These are phyloP conservation scores for Drosophila tropicalis DNA, from an alignment of 1,140 invertebrate species.

Conservation along the genomic window DNA sequence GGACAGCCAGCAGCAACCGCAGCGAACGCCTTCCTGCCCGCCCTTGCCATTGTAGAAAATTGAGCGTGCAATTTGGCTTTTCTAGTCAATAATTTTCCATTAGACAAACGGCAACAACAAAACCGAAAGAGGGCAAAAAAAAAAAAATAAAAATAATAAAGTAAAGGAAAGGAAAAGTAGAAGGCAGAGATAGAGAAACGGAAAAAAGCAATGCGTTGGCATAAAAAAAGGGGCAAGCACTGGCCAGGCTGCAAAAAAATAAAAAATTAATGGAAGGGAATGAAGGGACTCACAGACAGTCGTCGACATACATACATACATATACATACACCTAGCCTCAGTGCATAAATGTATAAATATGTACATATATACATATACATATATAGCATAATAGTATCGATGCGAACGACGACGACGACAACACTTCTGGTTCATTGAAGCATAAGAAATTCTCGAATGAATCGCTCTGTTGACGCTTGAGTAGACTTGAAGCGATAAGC, in stretches of 20 bases:
- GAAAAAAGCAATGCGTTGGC: constrained; percentile 57
- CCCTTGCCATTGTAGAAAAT: constrained; percentile 47
- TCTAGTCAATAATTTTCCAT: constrained; percentile 78
- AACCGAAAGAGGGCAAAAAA: constrained; percentile 29
- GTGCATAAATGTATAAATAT: not conserved
- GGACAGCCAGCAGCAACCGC: constrained; percentile 43
- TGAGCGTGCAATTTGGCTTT: constrained; percentile 74
- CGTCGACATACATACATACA: constrained; percentile 19
- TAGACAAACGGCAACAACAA: constrained; percentile 51
- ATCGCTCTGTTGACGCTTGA: constrained; percentile 80
- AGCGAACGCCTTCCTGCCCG: constrained; percentile 2
- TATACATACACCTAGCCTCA: constrained; percentile 13
- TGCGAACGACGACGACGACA: constrained; percentile 60
- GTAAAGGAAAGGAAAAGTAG: not conserved
- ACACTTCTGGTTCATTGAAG: constrained; percentile 81
- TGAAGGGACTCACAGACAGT: constrained; percentile 43
- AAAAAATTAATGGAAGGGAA: constrained; percentile 22
- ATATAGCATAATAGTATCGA: constrained; percentile 44
- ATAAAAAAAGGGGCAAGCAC: constrained; percentile 52
- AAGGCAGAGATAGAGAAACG: constrained; percentile 16
- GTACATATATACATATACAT: constrained; percentile 16
- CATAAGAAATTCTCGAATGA: constrained; percentile 82
- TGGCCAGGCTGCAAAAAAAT: constrained; percentile 37
- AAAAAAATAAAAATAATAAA: constrained; percentile 18
- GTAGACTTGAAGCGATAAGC: constrained; percentile 81